A percentile compares a stretch with the other conserved stretches of the same genome.
phyloP scores from a whole-genome alignment of 2,113 vertebrate genomes.

The Lagenorhynchus albirostris region DNA sequence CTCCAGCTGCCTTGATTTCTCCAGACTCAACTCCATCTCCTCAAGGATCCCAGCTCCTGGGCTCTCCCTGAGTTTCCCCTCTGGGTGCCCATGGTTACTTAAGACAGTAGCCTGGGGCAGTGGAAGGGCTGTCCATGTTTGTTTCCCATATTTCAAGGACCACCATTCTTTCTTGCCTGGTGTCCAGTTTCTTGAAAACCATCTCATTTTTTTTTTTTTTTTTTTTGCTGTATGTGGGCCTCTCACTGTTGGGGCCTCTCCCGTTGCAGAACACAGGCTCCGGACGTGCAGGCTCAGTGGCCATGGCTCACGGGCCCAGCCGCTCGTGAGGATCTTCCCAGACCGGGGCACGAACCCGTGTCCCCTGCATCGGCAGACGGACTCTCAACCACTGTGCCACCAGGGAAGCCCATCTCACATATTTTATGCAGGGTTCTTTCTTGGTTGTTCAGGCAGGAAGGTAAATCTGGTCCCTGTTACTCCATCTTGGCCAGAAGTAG shows the following conservation, averaged over 20 bases:
- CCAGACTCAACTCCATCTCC: not conserved
- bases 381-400: no score
- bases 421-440: not conserved
- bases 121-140: not conserved
- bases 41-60: not conserved
- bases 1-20: not conserved
- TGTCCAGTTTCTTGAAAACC: not conserved
- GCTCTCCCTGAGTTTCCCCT: not conserved
- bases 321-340: no score
- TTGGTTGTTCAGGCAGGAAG: not conserved
- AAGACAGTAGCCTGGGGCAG: not conserved
- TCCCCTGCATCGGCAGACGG: no score
- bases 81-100: not conserved
- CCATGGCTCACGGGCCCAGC: no score
- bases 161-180: not conserved
- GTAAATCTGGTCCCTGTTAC: not conserved
- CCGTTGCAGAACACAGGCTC: no score
- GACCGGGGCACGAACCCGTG: no score
- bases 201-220: no score
- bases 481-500: not conserved
- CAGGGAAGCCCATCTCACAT: no score
- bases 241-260: no score
- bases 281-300: no score
- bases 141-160: not conserved
- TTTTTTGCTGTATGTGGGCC: no score